Evolutionary conservation across 2,888 invertebrate species (phyloP).

Genomic region (Desoria tigrina): DNA sequence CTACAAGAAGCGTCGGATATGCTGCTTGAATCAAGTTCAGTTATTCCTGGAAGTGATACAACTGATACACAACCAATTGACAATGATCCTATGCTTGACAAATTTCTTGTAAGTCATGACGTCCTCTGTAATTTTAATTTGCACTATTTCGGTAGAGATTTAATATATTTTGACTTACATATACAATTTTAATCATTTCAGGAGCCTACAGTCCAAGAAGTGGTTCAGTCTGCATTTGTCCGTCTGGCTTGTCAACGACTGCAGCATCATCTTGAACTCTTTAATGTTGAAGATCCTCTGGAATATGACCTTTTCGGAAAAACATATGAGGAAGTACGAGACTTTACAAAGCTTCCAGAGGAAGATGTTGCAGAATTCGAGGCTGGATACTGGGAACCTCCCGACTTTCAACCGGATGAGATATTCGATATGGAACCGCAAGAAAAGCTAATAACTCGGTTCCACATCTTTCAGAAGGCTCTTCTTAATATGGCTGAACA

Average conservation of each 20-base stretch:
- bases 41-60: too few relatives aligned
- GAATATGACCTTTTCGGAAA: slow-evolving; percentile 28
- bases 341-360: slow-evolving; percentile 28
- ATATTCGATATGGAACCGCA: slow-evolving; percentile 27
- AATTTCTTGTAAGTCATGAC: too few relatives aligned
- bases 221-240: slow-evolving; percentile 28
- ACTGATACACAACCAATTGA: too few relatives aligned
- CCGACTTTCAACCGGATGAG: slow-evolving; percentile 19
- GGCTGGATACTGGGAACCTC: slow-evolving; percentile 27
- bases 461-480: slow-evolving; percentile 30
- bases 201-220: slow-evolving; percentile 29
- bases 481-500: slow-evolving; percentile 30
- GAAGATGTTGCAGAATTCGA: slow-evolving; percentile 34
- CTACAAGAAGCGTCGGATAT: too few relatives aligned
- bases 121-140: too few relatives aligned
- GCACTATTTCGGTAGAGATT: too few relatives aligned
- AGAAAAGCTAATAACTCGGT: slow-evolving; percentile 30
- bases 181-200: too few relatives aligned
- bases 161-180: too few relatives aligned
- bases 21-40: too few relatives aligned
- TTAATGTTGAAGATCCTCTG: slow-evolving; percentile 24
- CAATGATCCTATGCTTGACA: too few relatives aligned
- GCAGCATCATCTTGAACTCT: slow-evolving; percentile 20
- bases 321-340: slow-evolving; percentile 28
- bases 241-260: slow-evolving; percentile 24